Percentiles rank a stretch among this genome's conserved stretches.
These are phyloP conservation scores for Papilio glaucus DNA, from an alignment of 1,140 invertebrate species.

Conservation along the genomic window DNA sequence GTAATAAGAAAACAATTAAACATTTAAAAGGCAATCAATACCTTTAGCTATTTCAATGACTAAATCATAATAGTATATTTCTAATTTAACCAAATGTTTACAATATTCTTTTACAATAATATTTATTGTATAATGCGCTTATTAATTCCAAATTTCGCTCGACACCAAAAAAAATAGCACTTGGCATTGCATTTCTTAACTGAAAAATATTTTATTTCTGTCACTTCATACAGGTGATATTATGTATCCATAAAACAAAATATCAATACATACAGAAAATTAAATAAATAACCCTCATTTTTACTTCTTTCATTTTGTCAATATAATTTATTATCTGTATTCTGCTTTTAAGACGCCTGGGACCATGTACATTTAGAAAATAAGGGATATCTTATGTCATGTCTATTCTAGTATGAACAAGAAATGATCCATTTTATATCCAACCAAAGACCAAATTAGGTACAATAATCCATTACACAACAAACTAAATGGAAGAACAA, in stretches of 20 bases:
- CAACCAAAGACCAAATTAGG: too few relatives aligned
- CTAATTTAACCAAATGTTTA: not conserved
- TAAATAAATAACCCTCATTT: conserved; percentile 6
- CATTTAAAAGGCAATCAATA: conserved; percentile 3
- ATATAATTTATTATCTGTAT: conserved; percentile 2
- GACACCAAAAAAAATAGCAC: not conserved
- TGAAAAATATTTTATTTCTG: not conserved
- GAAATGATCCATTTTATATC: too few relatives aligned
- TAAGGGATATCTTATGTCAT: too few relatives aligned
- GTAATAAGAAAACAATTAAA: not conserved
- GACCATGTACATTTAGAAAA: too few relatives aligned
- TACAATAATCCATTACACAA: too few relatives aligned
- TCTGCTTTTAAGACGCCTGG: not conserved
- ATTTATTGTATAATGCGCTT: not conserved
- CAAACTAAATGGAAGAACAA: too few relatives aligned
- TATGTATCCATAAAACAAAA: not conserved
- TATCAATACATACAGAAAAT: not conserved
- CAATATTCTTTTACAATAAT: not conserved
- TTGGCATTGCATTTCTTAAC: too few relatives aligned
- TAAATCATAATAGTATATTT: not conserved
- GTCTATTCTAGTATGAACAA: too few relatives aligned
- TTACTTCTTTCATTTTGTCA: not conserved
- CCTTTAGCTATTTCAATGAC: not conserved
- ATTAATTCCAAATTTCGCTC: not conserved
- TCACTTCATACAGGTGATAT: not conserved